Conservation (phyloP, 2,113 vertebrate genomes). For the Galbula dea region DNA sequence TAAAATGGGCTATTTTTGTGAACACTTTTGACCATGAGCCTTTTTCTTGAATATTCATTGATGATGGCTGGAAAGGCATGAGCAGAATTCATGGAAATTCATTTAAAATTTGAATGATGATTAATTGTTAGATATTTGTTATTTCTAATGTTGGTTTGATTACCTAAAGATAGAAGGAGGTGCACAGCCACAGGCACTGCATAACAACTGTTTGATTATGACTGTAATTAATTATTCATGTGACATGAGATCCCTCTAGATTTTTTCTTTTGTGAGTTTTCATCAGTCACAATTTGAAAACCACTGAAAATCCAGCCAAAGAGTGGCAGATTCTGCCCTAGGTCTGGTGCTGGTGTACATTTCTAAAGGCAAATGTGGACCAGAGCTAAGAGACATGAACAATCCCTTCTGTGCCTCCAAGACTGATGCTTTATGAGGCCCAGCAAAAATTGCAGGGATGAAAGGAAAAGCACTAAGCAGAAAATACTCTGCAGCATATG, state of each 20-base stretch:
- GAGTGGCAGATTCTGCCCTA: neutral
- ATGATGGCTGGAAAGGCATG: neutral
- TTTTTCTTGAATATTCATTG: conserved; percentile 39
- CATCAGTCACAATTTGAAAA: neutral
- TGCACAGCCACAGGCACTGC: neutral
- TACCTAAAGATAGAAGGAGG: neutral
- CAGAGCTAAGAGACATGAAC: neutral
- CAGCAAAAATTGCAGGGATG: neutral
- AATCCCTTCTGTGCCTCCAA: neutral
- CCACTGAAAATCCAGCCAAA: neutral
- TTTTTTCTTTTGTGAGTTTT: neutral
- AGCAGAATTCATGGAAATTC: neutral
- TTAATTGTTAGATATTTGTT: neutral
- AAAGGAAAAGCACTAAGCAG: neutral
- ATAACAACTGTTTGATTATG: neutral
- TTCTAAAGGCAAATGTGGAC: neutral
- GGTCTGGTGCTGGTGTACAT: neutral
- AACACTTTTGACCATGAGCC: neutral
- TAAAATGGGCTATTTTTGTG: conserved; percentile 4
- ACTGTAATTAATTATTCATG: neutral
- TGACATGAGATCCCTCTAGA: neutral
- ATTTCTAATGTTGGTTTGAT: neutral
- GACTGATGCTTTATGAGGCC: neutral
- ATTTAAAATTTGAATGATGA: neutral
- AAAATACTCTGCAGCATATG: neutral